These are phyloP conservation scores for Nestor notabilis DNA, from an alignment of 2,113 vertebrate species.

Conservation along the genomic window DNA sequence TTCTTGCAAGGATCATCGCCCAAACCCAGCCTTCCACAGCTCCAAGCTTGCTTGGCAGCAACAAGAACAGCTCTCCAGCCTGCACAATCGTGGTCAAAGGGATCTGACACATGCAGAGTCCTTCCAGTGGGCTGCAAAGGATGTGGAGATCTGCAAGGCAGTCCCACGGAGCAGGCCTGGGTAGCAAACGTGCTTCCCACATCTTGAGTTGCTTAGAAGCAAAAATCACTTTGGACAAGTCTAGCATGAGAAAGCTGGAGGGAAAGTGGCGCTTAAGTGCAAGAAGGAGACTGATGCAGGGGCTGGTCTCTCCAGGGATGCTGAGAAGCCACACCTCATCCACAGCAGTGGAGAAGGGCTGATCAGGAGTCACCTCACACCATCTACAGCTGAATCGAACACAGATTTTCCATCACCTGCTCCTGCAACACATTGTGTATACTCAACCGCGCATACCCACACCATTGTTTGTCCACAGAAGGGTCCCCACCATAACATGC, in stretches of 20 bases:
- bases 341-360: neutral
- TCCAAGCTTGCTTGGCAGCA: neutral
- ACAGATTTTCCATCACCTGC: neutral
- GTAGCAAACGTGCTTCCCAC: neutral
- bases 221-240: neutral
- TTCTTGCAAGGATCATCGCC: neutral
- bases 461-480: conserved; percentile 4
- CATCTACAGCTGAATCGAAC: neutral
- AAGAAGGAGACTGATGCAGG: neutral
- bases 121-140: neutral
- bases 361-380: conserved; percentile 53
- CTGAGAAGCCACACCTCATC: conserved; percentile 27
- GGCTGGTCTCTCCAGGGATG: neutral
- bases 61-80: neutral
- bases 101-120: neutral
- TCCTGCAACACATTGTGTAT: neutral
- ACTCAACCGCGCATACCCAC: neutral
- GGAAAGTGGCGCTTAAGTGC: neutral
- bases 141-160: neutral
- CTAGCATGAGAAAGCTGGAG: neutral
- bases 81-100: accelerated
- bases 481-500: neutral
- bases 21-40: neutral
- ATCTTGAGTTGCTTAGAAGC: neutral
- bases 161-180: neutral